Evolutionary conservation across 2,113 vertebrate genomes (phyloP).

Genomic region (Lepisosteus osseus): DNA sequence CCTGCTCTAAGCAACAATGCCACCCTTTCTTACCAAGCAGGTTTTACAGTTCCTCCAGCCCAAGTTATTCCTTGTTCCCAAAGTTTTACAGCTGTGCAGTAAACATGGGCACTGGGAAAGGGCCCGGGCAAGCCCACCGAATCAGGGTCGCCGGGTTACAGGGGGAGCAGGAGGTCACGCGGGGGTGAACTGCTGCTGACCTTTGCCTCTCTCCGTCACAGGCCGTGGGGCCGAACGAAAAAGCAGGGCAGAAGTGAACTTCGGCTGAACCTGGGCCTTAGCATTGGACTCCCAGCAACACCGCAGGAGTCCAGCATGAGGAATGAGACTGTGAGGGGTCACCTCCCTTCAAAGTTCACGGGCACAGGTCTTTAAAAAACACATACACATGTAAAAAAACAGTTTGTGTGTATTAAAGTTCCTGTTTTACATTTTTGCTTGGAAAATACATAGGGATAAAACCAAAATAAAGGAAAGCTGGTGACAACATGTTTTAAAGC

Average conservation of each 20-base stretch:
- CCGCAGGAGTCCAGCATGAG: conserved; percentile 15
- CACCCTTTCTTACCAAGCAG: conserved; percentile 66
- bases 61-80: conserved; percentile 65
- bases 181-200: conserved; percentile 80
- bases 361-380: conserved; percentile 35
- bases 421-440: too few relatives aligned
- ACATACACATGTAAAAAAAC: background rate
- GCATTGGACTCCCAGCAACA: conserved; percentile 65
- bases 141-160: conserved; percentile 55
- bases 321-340: background rate
- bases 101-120: conserved; percentile 51
- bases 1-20: conserved; percentile 78
- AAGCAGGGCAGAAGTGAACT: conserved; percentile 78
- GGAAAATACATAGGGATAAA: too few relatives aligned
- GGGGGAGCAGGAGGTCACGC: conserved; percentile 61
- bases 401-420: too few relatives aligned
- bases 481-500: too few relatives aligned
- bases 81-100: conserved; percentile 70
- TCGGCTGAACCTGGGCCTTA: conserved; percentile 86
- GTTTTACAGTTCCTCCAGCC: conserved; percentile 64
- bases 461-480: too few relatives aligned
- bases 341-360: conserved; percentile 19
- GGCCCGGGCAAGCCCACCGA: conserved; percentile 43
- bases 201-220: conserved; percentile 72
- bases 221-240: conserved; percentile 51